Percentiles rank a stretch among this genome's conserved stretches.
phyloP scores from a whole-genome alignment of 30 jellyfish, hydroid and myxozoan genomes.

The Mastigias papua region DNA sequence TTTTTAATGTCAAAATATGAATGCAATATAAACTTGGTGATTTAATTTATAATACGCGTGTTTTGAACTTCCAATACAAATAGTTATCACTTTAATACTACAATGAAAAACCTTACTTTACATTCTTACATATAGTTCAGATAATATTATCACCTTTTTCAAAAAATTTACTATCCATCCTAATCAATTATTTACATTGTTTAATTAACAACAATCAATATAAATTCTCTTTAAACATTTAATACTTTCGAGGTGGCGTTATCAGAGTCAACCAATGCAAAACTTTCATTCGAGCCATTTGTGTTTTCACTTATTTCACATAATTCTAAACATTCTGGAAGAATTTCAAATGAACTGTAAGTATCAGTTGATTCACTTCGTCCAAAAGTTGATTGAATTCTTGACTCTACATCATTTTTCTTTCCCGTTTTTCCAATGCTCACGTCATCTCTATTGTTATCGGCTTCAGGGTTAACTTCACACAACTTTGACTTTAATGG shows the following conservation, averaged over 20 bases:
- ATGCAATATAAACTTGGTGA: no score
- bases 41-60: no score
- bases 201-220: background rate
- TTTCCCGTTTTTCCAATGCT: background rate
- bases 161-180: background rate
- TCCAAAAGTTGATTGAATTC: background rate
- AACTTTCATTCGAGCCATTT: slow-evolving; percentile 50
- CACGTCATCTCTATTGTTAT: background rate
- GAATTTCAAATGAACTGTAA: slow-evolving; percentile 60
- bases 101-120: no score
- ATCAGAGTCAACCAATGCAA: slow-evolving; percentile 52
- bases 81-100: no score
- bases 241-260: background rate
- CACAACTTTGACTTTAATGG: background rate
- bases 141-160: no score
- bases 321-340: slow-evolving; percentile 18
- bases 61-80: no score
- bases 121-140: no score
- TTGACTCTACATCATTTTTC: background rate
- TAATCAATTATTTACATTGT: background rate
- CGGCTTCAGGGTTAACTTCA: background rate
- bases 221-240: background rate
- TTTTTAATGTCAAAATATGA: no score
- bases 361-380: slow-evolving; percentile 24
- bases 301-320: background rate